Evolutionary conservation across 2,888 invertebrate species (phyloP).

Genomic region (Drosophila sordidapex): DNA sequence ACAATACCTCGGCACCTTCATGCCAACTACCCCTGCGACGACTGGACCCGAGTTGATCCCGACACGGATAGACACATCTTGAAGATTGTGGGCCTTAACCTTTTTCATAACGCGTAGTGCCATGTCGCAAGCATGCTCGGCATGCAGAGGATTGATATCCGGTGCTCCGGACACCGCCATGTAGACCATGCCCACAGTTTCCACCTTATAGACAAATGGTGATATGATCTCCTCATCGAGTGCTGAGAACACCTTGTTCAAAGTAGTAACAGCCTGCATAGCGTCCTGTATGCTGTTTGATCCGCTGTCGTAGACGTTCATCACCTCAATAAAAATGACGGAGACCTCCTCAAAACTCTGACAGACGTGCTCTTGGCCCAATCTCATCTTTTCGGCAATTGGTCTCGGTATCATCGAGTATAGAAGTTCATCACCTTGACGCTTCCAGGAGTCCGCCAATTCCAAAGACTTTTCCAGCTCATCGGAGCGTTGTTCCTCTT

Average conservation of each 20-base stretch:
- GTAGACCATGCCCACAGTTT: constrained; percentile 96
- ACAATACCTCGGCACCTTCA: constrained; percentile 94
- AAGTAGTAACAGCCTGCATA: constrained; percentile 92
- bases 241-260: constrained; percentile 94
- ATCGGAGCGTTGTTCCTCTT: constrained; percentile 91
- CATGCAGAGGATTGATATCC: constrained; percentile 90
- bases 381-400: constrained; percentile 92
- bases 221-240: constrained; percentile 94
- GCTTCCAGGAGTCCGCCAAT: constrained; percentile 93
- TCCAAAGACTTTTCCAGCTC: constrained; percentile 92
- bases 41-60: constrained; percentile 95
- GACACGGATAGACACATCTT: constrained; percentile 87
- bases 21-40: constrained; percentile 94
- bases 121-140: constrained; percentile 91
- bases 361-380: constrained; percentile 92
- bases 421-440: constrained; percentile 92
- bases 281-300: constrained; percentile 86
- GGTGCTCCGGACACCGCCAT: constrained; percentile 97
- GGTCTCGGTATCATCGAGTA: constrained; percentile 97
- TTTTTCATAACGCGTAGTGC: constrained; percentile 90
- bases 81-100: constrained; percentile 88
- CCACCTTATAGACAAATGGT: constrained; percentile 96
- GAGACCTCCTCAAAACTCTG: constrained; percentile 87
- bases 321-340: constrained; percentile 83
- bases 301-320: constrained; percentile 82